A percentile compares a stretch with the other conserved stretches of the same genome.
These are phyloP conservation scores for Paelopatides confundens DNA, from an alignment of 53 echinoderm and acorn worm genomes.

Conservation along the genomic window DNA sequence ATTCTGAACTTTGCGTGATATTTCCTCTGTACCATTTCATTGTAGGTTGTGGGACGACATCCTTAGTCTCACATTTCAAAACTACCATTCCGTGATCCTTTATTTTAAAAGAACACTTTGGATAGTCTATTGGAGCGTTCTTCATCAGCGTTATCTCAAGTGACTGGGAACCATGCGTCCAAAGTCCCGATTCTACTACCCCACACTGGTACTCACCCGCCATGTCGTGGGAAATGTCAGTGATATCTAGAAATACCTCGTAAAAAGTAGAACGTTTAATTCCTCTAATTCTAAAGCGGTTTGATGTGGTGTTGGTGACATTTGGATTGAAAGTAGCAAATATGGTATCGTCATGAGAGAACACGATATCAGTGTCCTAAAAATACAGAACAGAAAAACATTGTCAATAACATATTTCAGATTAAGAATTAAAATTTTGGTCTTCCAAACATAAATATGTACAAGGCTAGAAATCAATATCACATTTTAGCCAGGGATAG, in stretches of 20 bases:
- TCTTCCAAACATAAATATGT: too few species aligned
- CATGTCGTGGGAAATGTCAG: neutral
- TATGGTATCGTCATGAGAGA: too few species aligned
- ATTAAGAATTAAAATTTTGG: too few species aligned
- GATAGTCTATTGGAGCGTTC: neutral
- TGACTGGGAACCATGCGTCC: neutral
- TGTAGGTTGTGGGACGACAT: neutral
- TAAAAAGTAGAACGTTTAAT: neutral
- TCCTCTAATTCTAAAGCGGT: neutral
- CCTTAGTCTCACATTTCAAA: neutral
- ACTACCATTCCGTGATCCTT: neutral
- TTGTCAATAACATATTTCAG: too few species aligned
- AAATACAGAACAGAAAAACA: too few species aligned
- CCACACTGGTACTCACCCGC: slow-evolving; percentile 2
- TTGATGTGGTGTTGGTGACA: neutral
- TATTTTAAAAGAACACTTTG: neutral
- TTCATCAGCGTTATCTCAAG: neutral
- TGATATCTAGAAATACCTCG: neutral
- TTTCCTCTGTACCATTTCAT: neutral
- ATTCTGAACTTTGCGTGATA: neutral
- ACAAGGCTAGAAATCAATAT: too few species aligned
- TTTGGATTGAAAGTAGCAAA: too few species aligned
- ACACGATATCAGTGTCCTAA: too few species aligned
- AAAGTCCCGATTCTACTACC: neutral
- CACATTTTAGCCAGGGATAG: too few species aligned